Evolutionary conservation across 1,140 invertebrate genomes (phyloP), one percentile per base, ranked within the genome.

Genomic region (Meloidogyne exigua): DNA sequence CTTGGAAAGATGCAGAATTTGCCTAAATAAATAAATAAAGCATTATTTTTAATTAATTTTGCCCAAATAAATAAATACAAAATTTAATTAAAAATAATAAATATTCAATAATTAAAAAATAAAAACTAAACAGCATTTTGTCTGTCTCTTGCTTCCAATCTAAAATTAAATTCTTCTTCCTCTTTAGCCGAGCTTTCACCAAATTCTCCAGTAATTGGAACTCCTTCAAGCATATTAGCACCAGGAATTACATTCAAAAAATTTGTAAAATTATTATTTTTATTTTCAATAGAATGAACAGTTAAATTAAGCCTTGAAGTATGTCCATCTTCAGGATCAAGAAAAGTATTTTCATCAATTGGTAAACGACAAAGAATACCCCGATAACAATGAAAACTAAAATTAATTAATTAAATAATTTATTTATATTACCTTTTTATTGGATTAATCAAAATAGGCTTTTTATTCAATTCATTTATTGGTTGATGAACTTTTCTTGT

Each of bases 311-410:
- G 39, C 23, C 28, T 36, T 11, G 42, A 57, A 49, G 76, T 78
- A 36, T 49, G 12, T 28, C 76, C 76, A 28, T 78, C 76, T 68
- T 78, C 76, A 39, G 75, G 36, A 42, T 78, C 76, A 75, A 78
- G 15, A 26, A 78, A 78, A n/a, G 76, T 78, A 28, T 78, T 78
- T 18, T 78, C 76, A 36, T 62, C 73, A 15, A 78, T 39, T n/a
- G 63, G 26, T 39, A 78, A 32, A 21, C 69, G 75, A 36, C 76
- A 78, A 39, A 78, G 39, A 65, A 75, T 39, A n/a, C 76, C 69
- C 10, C 76, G 65, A 23, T 32, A 76, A 67, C 42, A 76, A 44
- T 57, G 42, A 65, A 57, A 57, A 57, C 49, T 57, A 57, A 57
- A 49, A 44, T 9, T 10, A 39, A 7, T 39, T 9, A 57, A n/a